These are phyloP conservation scores for Toxostoma redivivum DNA, from an alignment of 2,113 vertebrate species.

Conservation along the genomic window DNA sequence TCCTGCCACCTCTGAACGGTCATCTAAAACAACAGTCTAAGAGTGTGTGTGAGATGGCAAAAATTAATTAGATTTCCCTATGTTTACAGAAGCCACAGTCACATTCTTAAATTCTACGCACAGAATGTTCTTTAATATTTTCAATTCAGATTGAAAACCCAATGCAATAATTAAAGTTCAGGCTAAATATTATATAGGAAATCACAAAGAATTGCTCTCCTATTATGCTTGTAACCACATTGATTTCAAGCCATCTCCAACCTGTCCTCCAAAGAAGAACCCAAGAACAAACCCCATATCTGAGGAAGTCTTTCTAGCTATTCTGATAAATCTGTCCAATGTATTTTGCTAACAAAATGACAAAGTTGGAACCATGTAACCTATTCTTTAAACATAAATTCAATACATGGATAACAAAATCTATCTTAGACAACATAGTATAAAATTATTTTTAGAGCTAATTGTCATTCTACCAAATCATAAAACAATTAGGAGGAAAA, in stretches of 20 bases:
- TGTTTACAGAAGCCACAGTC: not conserved
- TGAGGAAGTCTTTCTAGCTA: not conserved
- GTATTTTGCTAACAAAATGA: not conserved
- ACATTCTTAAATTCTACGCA: not conserved
- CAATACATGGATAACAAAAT: not conserved
- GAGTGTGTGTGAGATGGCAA: not conserved
- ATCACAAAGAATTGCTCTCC: not conserved
- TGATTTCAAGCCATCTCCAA: not conserved
- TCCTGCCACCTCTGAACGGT: not conserved
- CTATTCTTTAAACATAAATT: not conserved
- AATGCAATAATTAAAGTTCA: not conserved
- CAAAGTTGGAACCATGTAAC: not conserved
- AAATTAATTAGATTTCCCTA: not conserved
- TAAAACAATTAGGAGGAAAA: not conserved
- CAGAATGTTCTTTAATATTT: not conserved
- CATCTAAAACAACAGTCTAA: not conserved
- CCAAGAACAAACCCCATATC: not conserved
- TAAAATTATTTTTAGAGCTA: not conserved
- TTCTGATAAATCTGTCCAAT: not conserved
- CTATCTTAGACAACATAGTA: not conserved
- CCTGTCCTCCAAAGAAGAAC: not conserved
- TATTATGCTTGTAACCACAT: not conserved
- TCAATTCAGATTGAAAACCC: conserved; percentile 10
- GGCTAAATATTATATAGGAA: not conserved
- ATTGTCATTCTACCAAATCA: not conserved